These are phyloP conservation scores for Chelon auratus DNA, from an alignment of 2,797 vertebrate genomes.

Conservation along the genomic window DNA sequence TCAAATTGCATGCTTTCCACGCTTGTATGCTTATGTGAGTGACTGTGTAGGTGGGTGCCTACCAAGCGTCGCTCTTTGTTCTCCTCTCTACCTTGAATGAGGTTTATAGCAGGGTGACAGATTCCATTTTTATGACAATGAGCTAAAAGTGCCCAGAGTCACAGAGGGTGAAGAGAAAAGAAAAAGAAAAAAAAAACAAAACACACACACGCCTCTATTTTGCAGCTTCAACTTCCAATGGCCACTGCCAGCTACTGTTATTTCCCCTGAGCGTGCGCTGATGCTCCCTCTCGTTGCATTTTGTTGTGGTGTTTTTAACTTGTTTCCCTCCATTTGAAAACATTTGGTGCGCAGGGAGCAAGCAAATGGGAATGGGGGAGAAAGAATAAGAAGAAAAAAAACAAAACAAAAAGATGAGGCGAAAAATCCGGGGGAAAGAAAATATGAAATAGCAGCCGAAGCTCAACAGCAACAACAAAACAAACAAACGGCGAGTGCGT, in stretches of 20 bases:
- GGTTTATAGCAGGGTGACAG: constrained; percentile 60
- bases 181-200: constrained; percentile 61
- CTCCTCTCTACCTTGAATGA: constrained; percentile 60
- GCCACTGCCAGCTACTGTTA: constrained; percentile 70
- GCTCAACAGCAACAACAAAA: constrained; percentile 60
- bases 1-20: constrained; percentile 47
- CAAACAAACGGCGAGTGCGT: constrained; percentile 42
- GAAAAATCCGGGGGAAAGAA: constrained; percentile 35
- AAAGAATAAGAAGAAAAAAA: not conserved
- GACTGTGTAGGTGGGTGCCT: constrained; percentile 56
- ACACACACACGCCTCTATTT: constrained; percentile 65
- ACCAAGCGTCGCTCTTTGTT: constrained; percentile 57
- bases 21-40: constrained; percentile 30
- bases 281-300: constrained; percentile 71
- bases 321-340: constrained; percentile 77
- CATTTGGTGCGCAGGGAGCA: constrained; percentile 58
- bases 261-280: constrained; percentile 79
- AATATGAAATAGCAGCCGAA: constrained; percentile 46
- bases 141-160: constrained; percentile 69
- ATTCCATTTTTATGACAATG: constrained; percentile 81
- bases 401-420: not conserved
- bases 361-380: constrained; percentile 25
- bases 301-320: constrained; percentile 75
- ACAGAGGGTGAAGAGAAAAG: constrained; percentile 48
- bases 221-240: constrained; percentile 70